Evolutionary conservation across 1,140 invertebrate genomes (phyloP).

Genomic region (Pseudomyrmex sp.): DNA sequence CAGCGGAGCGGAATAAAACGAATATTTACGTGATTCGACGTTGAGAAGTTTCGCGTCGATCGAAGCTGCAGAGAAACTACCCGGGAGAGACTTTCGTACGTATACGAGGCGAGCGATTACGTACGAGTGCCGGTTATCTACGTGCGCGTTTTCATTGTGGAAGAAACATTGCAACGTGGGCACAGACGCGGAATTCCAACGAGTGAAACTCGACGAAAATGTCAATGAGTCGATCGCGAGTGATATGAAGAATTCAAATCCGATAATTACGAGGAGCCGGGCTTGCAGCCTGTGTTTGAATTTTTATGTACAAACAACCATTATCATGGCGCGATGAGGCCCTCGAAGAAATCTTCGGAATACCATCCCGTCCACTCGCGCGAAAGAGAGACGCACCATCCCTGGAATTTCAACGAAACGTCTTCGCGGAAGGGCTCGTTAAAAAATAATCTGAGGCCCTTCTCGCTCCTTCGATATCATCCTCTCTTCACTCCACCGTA

Average conservation of each 20-base stretch:
- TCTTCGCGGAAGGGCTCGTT: slow-evolving; percentile 40
- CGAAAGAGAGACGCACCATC: not conserved
- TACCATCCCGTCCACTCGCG: slow-evolving; percentile 32
- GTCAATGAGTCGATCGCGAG: slow-evolving; percentile 73
- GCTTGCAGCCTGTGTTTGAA: slow-evolving; percentile 32
- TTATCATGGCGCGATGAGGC: slow-evolving; percentile 12
- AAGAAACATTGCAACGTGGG: slow-evolving; percentile 68
- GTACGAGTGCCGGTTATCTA: slow-evolving; percentile 50
- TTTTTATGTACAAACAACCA: slow-evolving; percentile 38
- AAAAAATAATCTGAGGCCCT: slow-evolving; percentile 38
- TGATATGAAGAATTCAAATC: slow-evolving; percentile 72
- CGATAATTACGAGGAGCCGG: slow-evolving; percentile 64
- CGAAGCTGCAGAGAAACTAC: slow-evolving; percentile 43
- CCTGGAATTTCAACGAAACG: slow-evolving; percentile 33
- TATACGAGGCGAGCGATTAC: slow-evolving; percentile 48
- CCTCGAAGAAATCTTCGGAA: slow-evolving; percentile 20
- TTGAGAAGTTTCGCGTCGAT: slow-evolving; percentile 30
- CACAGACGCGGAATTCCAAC: slow-evolving; percentile 73
- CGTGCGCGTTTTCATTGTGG: slow-evolving; percentile 67
- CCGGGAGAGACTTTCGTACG: slow-evolving; percentile 29
- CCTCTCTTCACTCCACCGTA: not conserved
- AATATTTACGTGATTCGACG: slow-evolving; percentile 2
- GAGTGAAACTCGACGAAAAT: slow-evolving; percentile 73
- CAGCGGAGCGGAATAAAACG: not conserved
- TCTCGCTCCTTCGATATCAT: slow-evolving; percentile 5